phyloP scores from a whole-genome alignment of 2,797 vertebrate species.

The Trichosurus vulpecula region DNA sequence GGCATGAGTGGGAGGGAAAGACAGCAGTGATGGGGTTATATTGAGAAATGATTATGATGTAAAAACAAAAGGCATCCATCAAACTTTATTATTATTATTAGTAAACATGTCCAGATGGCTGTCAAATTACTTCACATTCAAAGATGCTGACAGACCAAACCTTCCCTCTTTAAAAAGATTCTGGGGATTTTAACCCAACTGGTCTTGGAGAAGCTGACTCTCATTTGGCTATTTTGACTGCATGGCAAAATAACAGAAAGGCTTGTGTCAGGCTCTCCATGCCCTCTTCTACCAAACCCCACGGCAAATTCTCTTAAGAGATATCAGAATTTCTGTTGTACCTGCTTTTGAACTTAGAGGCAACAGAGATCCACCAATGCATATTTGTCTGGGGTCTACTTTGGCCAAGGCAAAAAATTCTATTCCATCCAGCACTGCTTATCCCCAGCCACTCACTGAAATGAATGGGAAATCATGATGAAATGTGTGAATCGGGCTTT shows the following conservation, averaged over 20 bases:
- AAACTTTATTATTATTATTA: not conserved
- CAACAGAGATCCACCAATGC: not conserved
- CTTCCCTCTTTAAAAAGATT: not conserved
- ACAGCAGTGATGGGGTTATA: not conserved
- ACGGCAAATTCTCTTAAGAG: not conserved
- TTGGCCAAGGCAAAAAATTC: not conserved
- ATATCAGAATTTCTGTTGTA: not conserved
- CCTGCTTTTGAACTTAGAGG: not conserved
- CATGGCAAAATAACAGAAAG: not conserved
- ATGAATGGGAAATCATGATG: not conserved
- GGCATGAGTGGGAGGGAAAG: not conserved
- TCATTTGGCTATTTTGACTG: not conserved
- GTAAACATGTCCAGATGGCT: not conserved
- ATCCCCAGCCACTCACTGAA: not conserved
- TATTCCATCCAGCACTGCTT: not conserved
- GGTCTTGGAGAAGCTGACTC: not conserved
- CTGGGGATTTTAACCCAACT: not conserved
- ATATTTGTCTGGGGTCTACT: not conserved
- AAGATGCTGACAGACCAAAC: not conserved
- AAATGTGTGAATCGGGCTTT: not conserved
- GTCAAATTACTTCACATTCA: not conserved
- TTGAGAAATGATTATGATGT: not conserved
- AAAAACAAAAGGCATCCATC: not conserved
- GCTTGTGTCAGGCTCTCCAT: fast-evolving
- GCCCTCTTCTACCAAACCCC: not conserved